Percentiles rank a stretch among this genome's conserved stretches.
Evolutionary conservation across 2,797 vertebrate genomes (phyloP).

Genomic region (Menidia menidia): DNA sequence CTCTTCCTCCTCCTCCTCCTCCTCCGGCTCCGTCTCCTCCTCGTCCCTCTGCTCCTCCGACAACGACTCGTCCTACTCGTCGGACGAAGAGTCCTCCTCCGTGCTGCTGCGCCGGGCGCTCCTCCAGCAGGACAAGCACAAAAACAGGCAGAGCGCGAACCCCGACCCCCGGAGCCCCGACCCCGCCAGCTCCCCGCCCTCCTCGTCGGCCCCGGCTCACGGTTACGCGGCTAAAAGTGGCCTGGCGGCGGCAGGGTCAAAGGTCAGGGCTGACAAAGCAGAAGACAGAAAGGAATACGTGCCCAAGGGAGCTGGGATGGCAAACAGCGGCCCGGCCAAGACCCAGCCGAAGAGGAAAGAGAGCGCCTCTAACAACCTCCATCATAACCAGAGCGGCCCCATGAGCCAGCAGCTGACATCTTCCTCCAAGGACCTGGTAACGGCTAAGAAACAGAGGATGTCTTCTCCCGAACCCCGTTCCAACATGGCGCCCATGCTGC

Average conservation of each 20-base stretch:
- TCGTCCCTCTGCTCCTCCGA: slow-evolving; percentile 97
- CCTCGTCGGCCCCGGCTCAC: slow-evolving; percentile 72
- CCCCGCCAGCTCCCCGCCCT: slow-evolving; percentile 49
- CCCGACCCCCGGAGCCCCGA: slow-evolving; percentile 58
- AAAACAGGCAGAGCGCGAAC: slow-evolving; percentile 67
- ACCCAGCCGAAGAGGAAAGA: slow-evolving; percentile 88
- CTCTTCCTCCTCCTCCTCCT: slow-evolving; percentile 94
- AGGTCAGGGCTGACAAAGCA: slow-evolving; percentile 72
- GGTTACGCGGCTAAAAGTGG: slow-evolving; percentile 87
- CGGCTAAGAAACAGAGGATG: slow-evolving; percentile 92
- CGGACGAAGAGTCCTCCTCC: slow-evolving; percentile 93
- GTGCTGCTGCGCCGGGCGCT: slow-evolving; percentile 91
- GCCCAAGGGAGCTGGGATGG: slow-evolving; percentile 53
- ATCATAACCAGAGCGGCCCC: slow-evolving; percentile 51
- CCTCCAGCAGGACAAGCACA: slow-evolving; percentile 86
- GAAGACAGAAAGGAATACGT: slow-evolving; percentile 72
- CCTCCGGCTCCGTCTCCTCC: slow-evolving; percentile 92
- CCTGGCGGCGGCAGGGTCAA: slow-evolving; percentile 77
- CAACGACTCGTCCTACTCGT: slow-evolving; percentile 96
- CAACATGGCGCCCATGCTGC: slow-evolving; percentile 90
- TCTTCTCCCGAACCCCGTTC: slow-evolving; percentile 90
- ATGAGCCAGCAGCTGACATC: slow-evolving; percentile 82
- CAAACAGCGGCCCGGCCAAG: slow-evolving; percentile 67
- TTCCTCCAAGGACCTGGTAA: slow-evolving; percentile 84
- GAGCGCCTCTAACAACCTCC: slow-evolving; percentile 52